A percentile compares a stretch with the other conserved stretches of the same genome.
phyloP scores from a whole-genome alignment of 2,888 invertebrate species.

The Agrochola macilenta region DNA sequence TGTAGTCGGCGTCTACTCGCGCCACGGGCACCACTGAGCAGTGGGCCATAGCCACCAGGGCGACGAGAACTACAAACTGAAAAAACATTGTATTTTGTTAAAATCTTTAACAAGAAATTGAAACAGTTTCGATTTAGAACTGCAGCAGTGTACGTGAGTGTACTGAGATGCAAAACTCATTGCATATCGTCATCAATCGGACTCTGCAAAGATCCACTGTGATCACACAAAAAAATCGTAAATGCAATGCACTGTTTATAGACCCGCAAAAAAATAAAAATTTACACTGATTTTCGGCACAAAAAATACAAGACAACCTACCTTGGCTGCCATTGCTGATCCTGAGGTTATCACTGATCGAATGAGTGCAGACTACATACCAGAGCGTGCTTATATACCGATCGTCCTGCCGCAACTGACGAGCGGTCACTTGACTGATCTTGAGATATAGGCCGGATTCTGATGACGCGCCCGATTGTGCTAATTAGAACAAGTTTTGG shows the following conservation, averaged over 20 bases:
- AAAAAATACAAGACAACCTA: slow-evolving; percentile 55
- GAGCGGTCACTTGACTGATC: slow-evolving; percentile 66
- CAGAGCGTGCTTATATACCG: slow-evolving; percentile 76
- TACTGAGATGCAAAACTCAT: neutral
- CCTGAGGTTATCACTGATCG: slow-evolving; percentile 73
- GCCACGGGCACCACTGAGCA: slow-evolving; percentile 80
- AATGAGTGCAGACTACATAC: slow-evolving; percentile 73
- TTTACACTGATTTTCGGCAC: neutral
- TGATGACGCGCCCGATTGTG: neutral
- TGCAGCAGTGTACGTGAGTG: too few relatives aligned
- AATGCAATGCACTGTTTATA: neutral
- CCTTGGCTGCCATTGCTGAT: slow-evolving; percentile 83
- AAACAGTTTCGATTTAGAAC: neutral
- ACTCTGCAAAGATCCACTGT: neutral
- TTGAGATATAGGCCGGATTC: slow-evolving; percentile 67
- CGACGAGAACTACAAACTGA: slow-evolving; percentile 82
- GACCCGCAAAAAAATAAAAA: neutral
- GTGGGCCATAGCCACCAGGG: slow-evolving; percentile 79
- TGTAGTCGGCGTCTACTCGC: slow-evolving; percentile 79
- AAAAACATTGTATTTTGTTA: slow-evolving; percentile 49
- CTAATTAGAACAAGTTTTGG: slow-evolving; percentile 45
- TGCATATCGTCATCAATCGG: neutral
- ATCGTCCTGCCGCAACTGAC: slow-evolving; percentile 30
- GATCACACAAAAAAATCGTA: neutral
- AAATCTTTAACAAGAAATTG: neutral